Percentiles rank a stretch among this genome's conserved stretches.
Conservation (phyloP, 1,140 invertebrate genomes). For the Mactra quadrangularis region DNA sequence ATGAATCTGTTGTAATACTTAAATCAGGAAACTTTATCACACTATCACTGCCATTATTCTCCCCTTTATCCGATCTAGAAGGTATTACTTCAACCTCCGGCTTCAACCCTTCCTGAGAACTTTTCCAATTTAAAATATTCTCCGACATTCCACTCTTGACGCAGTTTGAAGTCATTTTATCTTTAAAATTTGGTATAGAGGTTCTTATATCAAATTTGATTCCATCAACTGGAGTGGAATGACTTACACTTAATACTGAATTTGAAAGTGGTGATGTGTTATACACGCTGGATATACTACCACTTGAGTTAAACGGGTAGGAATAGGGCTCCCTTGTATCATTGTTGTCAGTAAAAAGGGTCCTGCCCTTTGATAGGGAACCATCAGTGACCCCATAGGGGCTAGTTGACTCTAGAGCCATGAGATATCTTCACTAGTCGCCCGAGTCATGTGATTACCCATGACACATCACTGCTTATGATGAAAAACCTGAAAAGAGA, state of each 20-base stretch:
- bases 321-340: slow-evolving; percentile 37
- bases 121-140: slow-evolving; percentile 21
- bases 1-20: slow-evolving; percentile 4
- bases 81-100: slow-evolving; percentile 7
- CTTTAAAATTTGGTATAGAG: slow-evolving; percentile 26
- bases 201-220: slow-evolving; percentile 26
- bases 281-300: neutral
- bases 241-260: slow-evolving; percentile 54
- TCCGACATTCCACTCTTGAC: slow-evolving; percentile 11
- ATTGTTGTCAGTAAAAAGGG: slow-evolving; percentile 54
- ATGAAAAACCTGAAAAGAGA: slow-evolving; percentile 17
- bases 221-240: slow-evolving; percentile 50
- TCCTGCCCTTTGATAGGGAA: slow-evolving; percentile 30
- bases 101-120: slow-evolving; percentile 14
- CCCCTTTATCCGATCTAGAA: slow-evolving; percentile 19
- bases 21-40: slow-evolving; percentile 35
- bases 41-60: slow-evolving; percentile 18
- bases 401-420: slow-evolving; percentile 55
- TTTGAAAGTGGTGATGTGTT: slow-evolving; percentile 20
- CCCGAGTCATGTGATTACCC: slow-evolving; percentile 9
- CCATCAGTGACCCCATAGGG: slow-evolving; percentile 21
- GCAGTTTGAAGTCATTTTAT: slow-evolving; percentile 19
- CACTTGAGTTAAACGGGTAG: slow-evolving; percentile 34
- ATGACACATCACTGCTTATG: slow-evolving; percentile 18
- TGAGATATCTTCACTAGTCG: neutral